Evolutionary conservation across 2,888 invertebrate species (phyloP).

Genomic region (Gerris lacustris): DNA sequence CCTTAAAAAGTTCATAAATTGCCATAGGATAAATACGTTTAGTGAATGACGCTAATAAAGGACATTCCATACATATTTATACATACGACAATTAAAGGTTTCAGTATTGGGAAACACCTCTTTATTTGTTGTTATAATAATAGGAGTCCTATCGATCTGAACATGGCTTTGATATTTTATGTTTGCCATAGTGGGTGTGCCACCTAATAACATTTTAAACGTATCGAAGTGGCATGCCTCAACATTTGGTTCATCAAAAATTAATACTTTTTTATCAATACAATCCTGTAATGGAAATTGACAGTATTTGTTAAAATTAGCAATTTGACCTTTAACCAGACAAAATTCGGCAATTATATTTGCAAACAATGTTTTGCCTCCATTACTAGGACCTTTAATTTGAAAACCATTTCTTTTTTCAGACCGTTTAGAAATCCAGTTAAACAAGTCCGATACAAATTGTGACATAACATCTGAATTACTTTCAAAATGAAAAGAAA

Average conservation of each 20-base stretch:
- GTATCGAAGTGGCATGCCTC: background rate
- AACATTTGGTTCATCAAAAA: background rate
- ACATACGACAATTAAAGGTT: background rate
- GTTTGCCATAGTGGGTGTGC: background rate
- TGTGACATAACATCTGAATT: background rate
- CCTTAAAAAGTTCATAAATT: background rate
- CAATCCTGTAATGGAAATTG: background rate
- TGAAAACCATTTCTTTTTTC: background rate
- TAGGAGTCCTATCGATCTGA: background rate
- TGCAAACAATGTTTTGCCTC: background rate
- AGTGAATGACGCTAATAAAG: background rate
- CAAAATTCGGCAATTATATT: background rate
- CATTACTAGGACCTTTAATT: background rate
- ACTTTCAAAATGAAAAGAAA: background rate
- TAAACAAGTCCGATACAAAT: background rate
- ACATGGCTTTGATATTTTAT: background rate
- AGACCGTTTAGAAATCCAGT: too few relatives aligned
- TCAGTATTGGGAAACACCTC: background rate
- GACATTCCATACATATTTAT: background rate
- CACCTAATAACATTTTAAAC: background rate
- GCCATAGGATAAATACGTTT: background rate
- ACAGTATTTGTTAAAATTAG: background rate
- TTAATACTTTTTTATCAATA: background rate
- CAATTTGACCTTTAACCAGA: background rate
- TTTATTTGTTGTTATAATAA: too few relatives aligned